Base-by-base conservation (phyloP, 2,797 vertebrate species). In the Phaenicophaeus curvirostris region DNA sequence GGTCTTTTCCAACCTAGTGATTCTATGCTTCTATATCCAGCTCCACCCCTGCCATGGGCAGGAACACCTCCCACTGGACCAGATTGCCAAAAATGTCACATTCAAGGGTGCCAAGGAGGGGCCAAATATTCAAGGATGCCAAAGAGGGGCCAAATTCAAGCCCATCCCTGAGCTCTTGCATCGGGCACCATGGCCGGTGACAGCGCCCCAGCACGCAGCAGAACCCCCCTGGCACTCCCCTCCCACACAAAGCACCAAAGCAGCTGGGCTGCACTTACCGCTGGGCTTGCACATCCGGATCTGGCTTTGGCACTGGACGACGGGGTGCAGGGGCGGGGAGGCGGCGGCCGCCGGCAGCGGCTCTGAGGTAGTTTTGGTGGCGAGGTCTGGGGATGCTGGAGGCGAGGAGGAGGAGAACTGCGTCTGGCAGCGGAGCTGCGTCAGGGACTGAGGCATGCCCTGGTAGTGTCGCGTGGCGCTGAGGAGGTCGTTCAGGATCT, bases 391-490 rank as follows among this genome's bases (percentile, higher is more conserved):
- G 75, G 98, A 97, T 44, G 94, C 62, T 2, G 98, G 97, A 11
- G 98, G 94, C 4, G 93, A 94, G 68, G 95, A 92, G 20, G 98
- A 97, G 13, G 98, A 94, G 69, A 99, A 99, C 96, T 99, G 99
- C 6, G 99, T 99, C 85, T 99, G 99, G 97, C 99, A 99, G 91
- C 99, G 99, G 67, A 99, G 98, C 98, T 99, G 99, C 3, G 99
- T 98, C 95, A 99, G 98, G 42, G 99, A 99, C 15, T 99, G 98
- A 12, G 99, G 99, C 98, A 99, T 99, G 96, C 99, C 99, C 98
- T 99, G 99, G 98, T 99, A 99, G 98, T 99, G 99, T 97, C 99
- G 98, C 2, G 99, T 99, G 95, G 99, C 99, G 9, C 99, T 99
- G 97, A 99, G 97, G 94, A 99, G 99, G 98, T 99, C 99, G 3